Base-by-base conservation (phyloP, 2,797 vertebrate species). In the Oreonectes daqikongensis region DNA sequence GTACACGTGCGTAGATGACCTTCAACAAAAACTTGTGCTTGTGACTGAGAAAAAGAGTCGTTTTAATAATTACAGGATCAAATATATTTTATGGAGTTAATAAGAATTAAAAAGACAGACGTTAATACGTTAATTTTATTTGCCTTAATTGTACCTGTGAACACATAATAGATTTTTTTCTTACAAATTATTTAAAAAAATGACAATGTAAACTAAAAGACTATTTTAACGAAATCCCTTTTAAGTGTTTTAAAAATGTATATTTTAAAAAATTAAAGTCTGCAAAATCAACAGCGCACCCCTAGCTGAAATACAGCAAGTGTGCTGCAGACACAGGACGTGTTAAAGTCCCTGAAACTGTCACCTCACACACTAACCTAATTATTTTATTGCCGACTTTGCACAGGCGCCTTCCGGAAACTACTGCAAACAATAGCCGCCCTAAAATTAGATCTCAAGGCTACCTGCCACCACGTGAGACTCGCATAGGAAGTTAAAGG, bases 401-500 rank as follows among this genome's bases (percentile, higher is more conserved):
- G 70, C 76, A 40, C 46, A 80, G 78, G n/a, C 68, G 68, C 75
- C 61, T 76, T 73, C 61, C 55, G 75, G 80, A 82, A 82, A 66
- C 73, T 67, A 71, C 66, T 42, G 42, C 65, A 83, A 83, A 89
- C 85, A 86, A 84, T 87, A 74, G 84, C 81, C 38, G 6, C 79
- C 68, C 85, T 86, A 80, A 86, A 89, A 83, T 85, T 84, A 87
- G 84, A 79, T 52, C 82, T 85, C 86, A 87, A 86, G 86, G 84
- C 84, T 86, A 83, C 75, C 76, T 75, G 79, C 59, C 64, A 73
- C 63, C 70, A 77, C 78, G 50, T 59, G 69, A 79, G 73, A 22
- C 61, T 24, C 52, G 40, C 17, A 80, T 75, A 79, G 75, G 82
- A 84, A 85, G 59, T 22, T 53, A 66, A 76, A 77, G 72, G 42